phyloP scores from a whole-genome alignment of 2,888 invertebrate genomes.

The Salpingus planirostris region DNA sequence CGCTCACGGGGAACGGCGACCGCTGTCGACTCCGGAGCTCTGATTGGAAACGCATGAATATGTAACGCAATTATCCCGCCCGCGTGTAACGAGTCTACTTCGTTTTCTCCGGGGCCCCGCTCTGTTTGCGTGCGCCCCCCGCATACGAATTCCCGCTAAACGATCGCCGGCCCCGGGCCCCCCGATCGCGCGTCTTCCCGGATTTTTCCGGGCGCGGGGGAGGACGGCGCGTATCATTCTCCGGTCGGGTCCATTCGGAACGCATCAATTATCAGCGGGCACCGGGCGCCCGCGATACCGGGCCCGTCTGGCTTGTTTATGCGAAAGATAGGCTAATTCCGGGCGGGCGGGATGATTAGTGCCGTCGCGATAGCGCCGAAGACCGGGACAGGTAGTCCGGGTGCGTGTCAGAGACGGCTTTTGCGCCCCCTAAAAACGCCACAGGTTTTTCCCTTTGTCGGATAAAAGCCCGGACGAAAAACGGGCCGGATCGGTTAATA shows the following conservation, averaged over 20 bases:
- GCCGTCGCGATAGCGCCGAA: slow-evolving; percentile 8
- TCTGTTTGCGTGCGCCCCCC: too few species aligned
- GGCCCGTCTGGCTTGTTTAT: slow-evolving; percentile 37
- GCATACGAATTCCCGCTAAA: too few species aligned
- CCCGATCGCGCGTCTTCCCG: too few species aligned
- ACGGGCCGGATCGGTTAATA: too few species aligned
- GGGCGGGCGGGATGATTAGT: slow-evolving; percentile 35
- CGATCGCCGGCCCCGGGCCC: too few species aligned
- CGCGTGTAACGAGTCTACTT: slow-evolving; percentile 22
- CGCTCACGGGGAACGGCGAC: slow-evolving; percentile 13
- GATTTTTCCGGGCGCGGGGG: too few species aligned
- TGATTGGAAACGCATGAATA: slow-evolving; percentile 31
- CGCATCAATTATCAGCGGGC: slow-evolving; percentile 36
- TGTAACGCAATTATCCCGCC: slow-evolving; percentile 26
- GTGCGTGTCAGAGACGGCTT: slow-evolving; percentile 3
- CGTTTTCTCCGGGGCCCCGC: slow-evolving; percentile 13
- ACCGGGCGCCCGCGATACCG: slow-evolving; percentile 31
- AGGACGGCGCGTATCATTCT: too few species aligned
- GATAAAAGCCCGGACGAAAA: too few species aligned
- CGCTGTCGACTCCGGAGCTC: slow-evolving; percentile 7
- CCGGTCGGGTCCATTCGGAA: slow-evolving; percentile 28
- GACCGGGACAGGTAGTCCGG: too few species aligned
- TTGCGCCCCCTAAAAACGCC: too few species aligned
- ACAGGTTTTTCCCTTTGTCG: too few species aligned
- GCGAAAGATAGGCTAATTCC: slow-evolving; percentile 38